Evolutionary conservation across 2,797 vertebrate genomes (phyloP), one percentile per base, ranked within the genome.

Genomic region (Rhinophrynus dorsalis): DNA sequence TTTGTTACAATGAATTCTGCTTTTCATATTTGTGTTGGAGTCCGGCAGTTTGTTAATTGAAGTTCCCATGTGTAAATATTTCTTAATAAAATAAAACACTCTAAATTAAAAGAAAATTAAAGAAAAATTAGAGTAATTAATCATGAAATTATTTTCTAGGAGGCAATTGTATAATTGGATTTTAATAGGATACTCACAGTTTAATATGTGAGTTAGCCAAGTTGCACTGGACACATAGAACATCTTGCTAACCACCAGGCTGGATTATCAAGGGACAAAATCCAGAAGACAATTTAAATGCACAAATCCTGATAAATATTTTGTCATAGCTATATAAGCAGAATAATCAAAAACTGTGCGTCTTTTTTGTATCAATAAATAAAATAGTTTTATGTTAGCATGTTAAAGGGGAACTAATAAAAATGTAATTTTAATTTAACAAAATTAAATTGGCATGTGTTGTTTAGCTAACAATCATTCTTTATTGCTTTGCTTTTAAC

Each of bases 101-200:
- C 45, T 45, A 54, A 65, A 72, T 72, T 66, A 66, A 67, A 66
- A 73, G 51, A 59, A 47, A 73, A 73, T 66, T 59, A 67, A 66
- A 73, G 51, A 59, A 47, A 73, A 73, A 73, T 73, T 66, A 54
- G 62, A 47, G 54, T 60, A 73, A 66, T 73, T 73, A 51, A 59
- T 73, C 69, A 73, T 73, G 60, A 73, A 73, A 73, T 66, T 73
- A 66, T 66, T 73, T 73, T 54, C 69, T 73, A 66, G 62, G 24
- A 57, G 61, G 54, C 69, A 66, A 52, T 73, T 59, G 62, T 59
- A 59, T 66, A 66, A 73, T 73, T 73, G 54, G 65, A 65, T 44
- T 51, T 72, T 72, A 72, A 58, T 72, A 65, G 69, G 52, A 65
- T 65, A 59, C 40, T 65, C 40, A 56, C 57, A 64, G 55, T 71